Conservation (phyloP, 2,113 vertebrate genomes). For the human region GRCh38 chrX:136001501-136002000, state of each 20-base stretch:
- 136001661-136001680: slow-evolving; percentile 51
- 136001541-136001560: slow-evolving; percentile 31
- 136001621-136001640: slow-evolving; percentile 48
- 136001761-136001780: slow-evolving; percentile 40
- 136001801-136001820: slow-evolving; percentile 43
- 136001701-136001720: slow-evolving; percentile 41
- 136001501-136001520: background rate
- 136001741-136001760: slow-evolving; percentile 35
- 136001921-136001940: slow-evolving; percentile 10
- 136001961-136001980: slow-evolving; percentile 32
- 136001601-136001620: slow-evolving; percentile 42
- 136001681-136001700: slow-evolving; percentile 55
- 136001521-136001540: background rate
- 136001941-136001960: slow-evolving; percentile 42
- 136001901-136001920: background rate
- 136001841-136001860: background rate
- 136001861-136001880: background rate
- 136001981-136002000: slow-evolving; percentile 35
- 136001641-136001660: slow-evolving; percentile 45
- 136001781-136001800: slow-evolving; percentile 56
- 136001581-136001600: slow-evolving; percentile 53
- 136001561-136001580: slow-evolving; percentile 51
- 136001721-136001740: slow-evolving; percentile 37
- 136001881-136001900: slow-evolving; percentile 55
- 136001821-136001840: slow-evolving; percentile 24